Evolutionary conservation across 2,888 invertebrate genomes (phyloP).

Genomic region (Thera obeliscata): DNA sequence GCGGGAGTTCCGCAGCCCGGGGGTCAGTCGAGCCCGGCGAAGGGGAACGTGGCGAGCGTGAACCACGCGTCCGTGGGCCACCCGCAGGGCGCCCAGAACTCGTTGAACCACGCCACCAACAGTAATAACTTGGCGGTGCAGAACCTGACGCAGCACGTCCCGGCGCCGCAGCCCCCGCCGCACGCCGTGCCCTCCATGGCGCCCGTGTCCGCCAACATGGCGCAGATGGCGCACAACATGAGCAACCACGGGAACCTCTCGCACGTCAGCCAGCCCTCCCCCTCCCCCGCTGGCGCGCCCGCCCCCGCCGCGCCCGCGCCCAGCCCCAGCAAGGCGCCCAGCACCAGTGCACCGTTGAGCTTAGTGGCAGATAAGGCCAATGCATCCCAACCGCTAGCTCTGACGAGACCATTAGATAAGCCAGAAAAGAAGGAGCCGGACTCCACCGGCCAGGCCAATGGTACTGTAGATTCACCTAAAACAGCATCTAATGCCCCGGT

Average conservation of each 20-base stretch:
- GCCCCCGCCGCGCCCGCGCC: slow-evolving; percentile 62
- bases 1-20: slow-evolving; percentile 77
- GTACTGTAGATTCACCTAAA: slow-evolving; percentile 75
- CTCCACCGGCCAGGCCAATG: slow-evolving; percentile 72
- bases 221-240: slow-evolving; percentile 82
- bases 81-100: slow-evolving; percentile 75
- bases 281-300: slow-evolving; percentile 60
- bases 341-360: slow-evolving; percentile 72
- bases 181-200: slow-evolving; percentile 80
- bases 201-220: slow-evolving; percentile 80
- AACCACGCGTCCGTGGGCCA: slow-evolving; percentile 73
- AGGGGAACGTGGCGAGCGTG: slow-evolving; percentile 74
- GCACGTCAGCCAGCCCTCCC: slow-evolving; percentile 74
- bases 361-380: slow-evolving; percentile 73
- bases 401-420: slow-evolving; percentile 78
- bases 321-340: slow-evolving; percentile 67
- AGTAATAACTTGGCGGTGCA: slow-evolving; percentile 67
- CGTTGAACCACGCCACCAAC: slow-evolving; percentile 59
- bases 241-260: slow-evolving; percentile 81
- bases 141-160: slow-evolving; percentile 72
- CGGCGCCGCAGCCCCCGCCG: slow-evolving; percentile 61
- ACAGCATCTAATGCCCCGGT: slow-evolving; percentile 62
- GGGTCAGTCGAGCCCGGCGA: slow-evolving; percentile 74
- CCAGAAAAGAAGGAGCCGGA: slow-evolving; percentile 78
- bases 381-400: slow-evolving; percentile 67